phyloP scores from a whole-genome alignment of 1,140 invertebrate species.

The Atta colombica region DNA sequence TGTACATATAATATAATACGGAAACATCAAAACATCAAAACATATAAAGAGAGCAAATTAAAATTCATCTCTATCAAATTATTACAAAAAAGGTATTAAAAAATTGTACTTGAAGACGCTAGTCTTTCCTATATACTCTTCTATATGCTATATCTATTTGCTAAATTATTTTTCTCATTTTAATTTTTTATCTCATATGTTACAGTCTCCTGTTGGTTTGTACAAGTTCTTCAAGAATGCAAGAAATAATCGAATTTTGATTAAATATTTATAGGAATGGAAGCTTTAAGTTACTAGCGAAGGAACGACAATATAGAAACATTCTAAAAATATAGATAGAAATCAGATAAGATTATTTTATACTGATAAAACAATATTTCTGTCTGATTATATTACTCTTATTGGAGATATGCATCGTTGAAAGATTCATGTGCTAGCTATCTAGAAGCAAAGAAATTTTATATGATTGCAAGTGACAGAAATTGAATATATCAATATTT shows the following conservation, averaged over 20 bases:
- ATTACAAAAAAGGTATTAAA: neutral
- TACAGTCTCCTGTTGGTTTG: neutral
- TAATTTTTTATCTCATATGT: neutral
- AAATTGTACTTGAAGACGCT: neutral
- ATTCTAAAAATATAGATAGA: neutral
- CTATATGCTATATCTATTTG: neutral
- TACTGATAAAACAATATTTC: neutral
- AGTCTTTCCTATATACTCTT: neutral
- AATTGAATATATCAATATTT: neutral
- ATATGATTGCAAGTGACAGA: too few relatives aligned
- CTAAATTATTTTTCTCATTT: neutral
- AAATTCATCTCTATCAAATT: neutral
- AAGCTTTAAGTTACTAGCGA: neutral
- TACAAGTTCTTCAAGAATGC: neutral
- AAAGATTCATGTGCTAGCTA: neutral
- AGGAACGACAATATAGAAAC: neutral
- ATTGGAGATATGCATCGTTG: constrained; percentile 78
- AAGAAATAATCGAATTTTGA: neutral
- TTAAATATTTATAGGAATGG: neutral
- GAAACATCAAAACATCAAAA: neutral
- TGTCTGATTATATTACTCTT: neutral
- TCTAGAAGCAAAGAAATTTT: neutral
- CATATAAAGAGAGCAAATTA: neutral
- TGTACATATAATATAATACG: too few relatives aligned
- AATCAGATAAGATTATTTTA: neutral